phyloP scores from a whole-genome alignment of 2,888 invertebrate species.

The Polydrusus cervinus region DNA sequence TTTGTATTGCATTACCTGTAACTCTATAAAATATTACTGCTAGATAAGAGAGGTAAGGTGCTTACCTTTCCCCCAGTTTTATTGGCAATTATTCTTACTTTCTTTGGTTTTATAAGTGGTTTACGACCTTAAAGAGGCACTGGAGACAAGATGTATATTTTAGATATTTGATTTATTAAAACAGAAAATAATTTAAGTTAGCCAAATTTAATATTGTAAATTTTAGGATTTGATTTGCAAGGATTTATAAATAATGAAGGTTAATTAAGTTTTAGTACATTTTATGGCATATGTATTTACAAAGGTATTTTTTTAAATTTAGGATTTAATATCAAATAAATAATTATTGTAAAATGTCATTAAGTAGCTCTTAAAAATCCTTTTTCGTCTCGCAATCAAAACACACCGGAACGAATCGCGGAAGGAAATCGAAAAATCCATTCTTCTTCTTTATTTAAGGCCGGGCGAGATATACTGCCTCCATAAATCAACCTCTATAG shows the following conservation, averaged over 20 bases:
- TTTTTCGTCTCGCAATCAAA: conserved; percentile 30
- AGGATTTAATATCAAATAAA: no score
- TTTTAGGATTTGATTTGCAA: neutral
- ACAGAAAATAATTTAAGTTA: neutral
- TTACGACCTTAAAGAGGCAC: conserved; percentile 17
- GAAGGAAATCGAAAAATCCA: conserved; percentile 58
- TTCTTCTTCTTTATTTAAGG: conserved; percentile 62
- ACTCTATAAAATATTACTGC: conserved; percentile 43
- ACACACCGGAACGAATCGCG: conserved; percentile 58
- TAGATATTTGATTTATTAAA: neutral
- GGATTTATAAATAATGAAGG: neutral
- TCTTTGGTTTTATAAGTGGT: conserved; percentile 30
- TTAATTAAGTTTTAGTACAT: neutral
- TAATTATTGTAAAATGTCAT: no score
- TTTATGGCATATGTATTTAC: no score
- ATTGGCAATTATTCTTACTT: conserved; percentile 40
- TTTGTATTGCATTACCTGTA: conserved; percentile 44
- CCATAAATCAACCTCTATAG: conserved; percentile 63
- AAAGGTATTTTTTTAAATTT: no score
- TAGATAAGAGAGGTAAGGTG: conserved; percentile 39
- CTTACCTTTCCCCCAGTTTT: conserved; percentile 34
- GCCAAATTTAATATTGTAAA: neutral
- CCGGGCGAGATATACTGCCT: conserved; percentile 60
- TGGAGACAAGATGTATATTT: neutral
- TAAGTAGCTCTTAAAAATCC: neutral